Conservation (phyloP, 1,140 invertebrate species). For the Chelonus insularis region DNA sequence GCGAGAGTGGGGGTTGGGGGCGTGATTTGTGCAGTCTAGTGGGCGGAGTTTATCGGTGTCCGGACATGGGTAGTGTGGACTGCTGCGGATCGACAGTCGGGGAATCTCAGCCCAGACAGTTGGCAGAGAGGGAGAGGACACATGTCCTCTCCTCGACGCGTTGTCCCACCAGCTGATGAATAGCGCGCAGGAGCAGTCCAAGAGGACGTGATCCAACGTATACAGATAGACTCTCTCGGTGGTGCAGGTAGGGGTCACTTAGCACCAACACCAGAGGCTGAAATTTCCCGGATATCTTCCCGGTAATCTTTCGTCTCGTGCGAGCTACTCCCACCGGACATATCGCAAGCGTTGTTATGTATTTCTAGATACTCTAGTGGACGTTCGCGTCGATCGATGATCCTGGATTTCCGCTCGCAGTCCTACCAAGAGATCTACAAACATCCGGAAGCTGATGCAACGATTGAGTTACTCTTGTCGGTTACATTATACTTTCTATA, state of each 20-base stretch:
- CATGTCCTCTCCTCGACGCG: not conserved
- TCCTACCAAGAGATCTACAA: too few relatives aligned
- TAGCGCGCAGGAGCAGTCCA: not conserved
- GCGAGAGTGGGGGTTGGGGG: conserved; percentile 4
- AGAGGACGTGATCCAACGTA: too few relatives aligned
- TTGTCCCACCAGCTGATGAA: not conserved
- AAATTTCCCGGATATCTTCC: conserved; percentile 55
- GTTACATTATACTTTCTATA: too few relatives aligned
- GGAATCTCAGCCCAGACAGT: conserved; percentile 3
- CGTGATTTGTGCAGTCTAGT: not conserved
- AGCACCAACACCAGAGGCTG: too few relatives aligned
- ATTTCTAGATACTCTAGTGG: conserved; percentile 21
- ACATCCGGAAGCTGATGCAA: too few relatives aligned
- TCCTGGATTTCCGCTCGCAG: too few relatives aligned
- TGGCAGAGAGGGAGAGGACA: conserved; percentile 25
- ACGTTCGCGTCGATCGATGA: too few relatives aligned
- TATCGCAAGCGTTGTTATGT: conserved; percentile 31
- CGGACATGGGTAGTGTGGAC: not conserved
- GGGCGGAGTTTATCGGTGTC: not conserved
- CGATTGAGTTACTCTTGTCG: too few relatives aligned
- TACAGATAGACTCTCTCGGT: too few relatives aligned
- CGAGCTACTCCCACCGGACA: conserved; percentile 30
- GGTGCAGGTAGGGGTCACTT: too few relatives aligned
- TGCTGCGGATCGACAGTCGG: not conserved
- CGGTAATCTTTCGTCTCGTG: conserved; percentile 51